Conservation (phyloP, 2,797 vertebrate species). For the Setipinna tenuifilis region DNA sequence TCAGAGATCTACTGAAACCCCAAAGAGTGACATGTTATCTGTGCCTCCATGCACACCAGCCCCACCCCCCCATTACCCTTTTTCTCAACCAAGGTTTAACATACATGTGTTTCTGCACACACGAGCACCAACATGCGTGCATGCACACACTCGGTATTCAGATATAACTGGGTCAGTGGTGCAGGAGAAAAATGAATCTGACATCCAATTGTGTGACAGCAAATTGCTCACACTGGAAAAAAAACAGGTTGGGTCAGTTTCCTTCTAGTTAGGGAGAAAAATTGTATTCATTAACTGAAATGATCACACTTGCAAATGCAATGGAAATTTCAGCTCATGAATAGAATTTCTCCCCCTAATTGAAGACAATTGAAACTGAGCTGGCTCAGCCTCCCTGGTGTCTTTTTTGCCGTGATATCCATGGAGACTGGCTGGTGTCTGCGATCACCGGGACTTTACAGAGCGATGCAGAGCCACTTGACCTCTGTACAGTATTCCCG, state of each 20-base stretch:
- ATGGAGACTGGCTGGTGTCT: not conserved
- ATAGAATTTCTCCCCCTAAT: not conserved
- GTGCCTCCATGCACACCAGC: not conserved
- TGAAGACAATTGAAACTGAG: not conserved
- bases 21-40: not conserved
- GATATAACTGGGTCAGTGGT: not conserved
- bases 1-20: not conserved
- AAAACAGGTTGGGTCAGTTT: too few species aligned
- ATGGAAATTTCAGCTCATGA: not conserved
- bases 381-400: not conserved
- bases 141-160: not conserved
- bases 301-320: not conserved
- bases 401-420: not conserved
- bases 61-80: not conserved
- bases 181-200: not conserved
- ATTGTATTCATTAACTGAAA: too few species aligned
- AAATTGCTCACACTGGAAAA: not conserved
- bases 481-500: not conserved
- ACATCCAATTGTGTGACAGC: not conserved
- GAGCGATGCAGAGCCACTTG: not conserved
- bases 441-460: not conserved
- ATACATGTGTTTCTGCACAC: not conserved
- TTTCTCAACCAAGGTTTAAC: not conserved
- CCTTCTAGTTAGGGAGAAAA: too few species aligned
- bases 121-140: not conserved